Evolutionary conservation across 2,113 vertebrate genomes (phyloP), one percentile per base, ranked within the genome.

Genomic region (Pantherophis guttatus): DNA sequence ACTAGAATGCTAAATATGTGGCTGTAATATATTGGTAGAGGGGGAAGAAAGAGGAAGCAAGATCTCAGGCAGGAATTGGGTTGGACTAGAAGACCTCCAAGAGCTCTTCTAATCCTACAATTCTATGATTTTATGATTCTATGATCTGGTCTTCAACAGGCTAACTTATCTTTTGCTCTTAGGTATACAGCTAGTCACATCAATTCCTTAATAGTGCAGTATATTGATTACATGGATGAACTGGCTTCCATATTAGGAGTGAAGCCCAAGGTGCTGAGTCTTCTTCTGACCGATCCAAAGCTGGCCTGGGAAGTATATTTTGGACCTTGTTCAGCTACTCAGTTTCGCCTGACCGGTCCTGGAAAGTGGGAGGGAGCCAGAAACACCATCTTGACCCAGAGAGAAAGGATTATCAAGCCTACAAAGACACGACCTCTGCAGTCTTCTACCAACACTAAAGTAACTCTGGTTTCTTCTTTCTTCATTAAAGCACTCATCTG

Each of bases 201-300:
- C 23, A 91, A 91, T 39, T 86, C 86, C 53, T 62, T 97, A 62
- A 97, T 98, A 75, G 97, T 97, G 86, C 97, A 97, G 70, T 97
- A 96, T 93, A 94, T 97, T 21, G 90, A 96, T 88, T 97, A 96
- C 94, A 96, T 98, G 97, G 97, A 98, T 24, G 95, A 97, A 23
- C 19, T 97, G 6, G 96, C 97, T 21, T 97, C 91, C 50, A 95
- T 97, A 59, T 90, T 97, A 6, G 96, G 96, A 3, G 96, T 95
- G 11, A 96, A 97, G 2, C 96, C 97, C 21, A 97, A 95, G 90
- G 91, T 97, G 15, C 95, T 90, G n/a, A 94, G 93, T 93, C 95
- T 97, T 50, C 81, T 98, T 93, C 94, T 98, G 70, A 97, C 94
- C 4, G 97, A 98, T 93, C 97, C 96, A 33, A 88, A 94, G 0